Conservation (phyloP, 2,113 vertebrate species). For the Xiphias gladius region DNA sequence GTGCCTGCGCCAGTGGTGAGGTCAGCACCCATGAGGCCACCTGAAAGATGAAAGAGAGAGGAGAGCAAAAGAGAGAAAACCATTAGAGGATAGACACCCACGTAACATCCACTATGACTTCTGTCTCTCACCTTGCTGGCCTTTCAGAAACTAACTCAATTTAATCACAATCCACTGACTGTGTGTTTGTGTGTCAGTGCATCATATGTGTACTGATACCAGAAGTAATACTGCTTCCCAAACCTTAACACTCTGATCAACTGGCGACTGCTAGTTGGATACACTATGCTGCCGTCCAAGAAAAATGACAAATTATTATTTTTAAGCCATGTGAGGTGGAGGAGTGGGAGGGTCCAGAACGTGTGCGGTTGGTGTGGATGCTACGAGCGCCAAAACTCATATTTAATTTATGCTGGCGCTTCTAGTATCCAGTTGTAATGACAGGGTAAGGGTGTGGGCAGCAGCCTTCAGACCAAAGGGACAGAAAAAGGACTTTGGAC, state of each 20-base stretch:
- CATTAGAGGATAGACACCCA: conserved; percentile 77
- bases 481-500: conserved; percentile 74
- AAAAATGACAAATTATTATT: conserved; percentile 86
- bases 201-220: conserved; percentile 40
- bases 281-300: conserved; percentile 67
- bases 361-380: conserved; percentile 68
- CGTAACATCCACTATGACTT: conserved; percentile 56
- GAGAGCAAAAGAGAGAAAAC: conserved; percentile 66
- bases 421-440: conserved; percentile 82
- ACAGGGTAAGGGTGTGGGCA: conserved; percentile 80
- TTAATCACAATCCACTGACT: conserved; percentile 53
- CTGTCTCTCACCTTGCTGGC: conserved; percentile 49
- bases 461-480: conserved; percentile 68
- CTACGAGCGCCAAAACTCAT: conserved; percentile 81
- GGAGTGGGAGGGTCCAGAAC: conserved; percentile 78
- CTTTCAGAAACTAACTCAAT: conserved; percentile 49
- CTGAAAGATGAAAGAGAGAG: conserved; percentile 82
- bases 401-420: conserved; percentile 82
- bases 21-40: conserved; percentile 99
- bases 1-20: conserved; percentile 98
- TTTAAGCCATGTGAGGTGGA: conserved; percentile 81
- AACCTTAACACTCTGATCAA: conserved; percentile 63
- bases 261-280: conserved; percentile 63
- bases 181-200: conserved; percentile 11
- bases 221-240: conserved; percentile 47